phyloP scores from a whole-genome alignment of 2,888 invertebrate genomes.

The Cactoblastis cactorum region DNA sequence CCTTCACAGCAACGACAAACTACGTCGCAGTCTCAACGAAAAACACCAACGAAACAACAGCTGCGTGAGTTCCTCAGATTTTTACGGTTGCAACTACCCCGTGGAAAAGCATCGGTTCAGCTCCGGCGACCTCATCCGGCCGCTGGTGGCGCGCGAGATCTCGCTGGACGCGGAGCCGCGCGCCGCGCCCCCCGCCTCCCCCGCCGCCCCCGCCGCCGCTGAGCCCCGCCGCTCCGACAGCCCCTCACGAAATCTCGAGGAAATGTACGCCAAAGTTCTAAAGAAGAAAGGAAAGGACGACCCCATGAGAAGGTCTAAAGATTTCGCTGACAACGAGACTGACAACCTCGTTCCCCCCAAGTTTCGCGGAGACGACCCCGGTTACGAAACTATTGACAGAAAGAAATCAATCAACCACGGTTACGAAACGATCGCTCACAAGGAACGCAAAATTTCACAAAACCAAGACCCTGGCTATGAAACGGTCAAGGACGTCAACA shows the following conservation, averaged over 20 bases:
- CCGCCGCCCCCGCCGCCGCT: conserved; percentile 55
- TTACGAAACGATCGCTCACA: conserved; percentile 79
- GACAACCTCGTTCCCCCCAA: conserved; percentile 42
- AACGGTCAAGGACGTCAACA: conserved; percentile 72
- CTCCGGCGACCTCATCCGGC: conserved; percentile 69
- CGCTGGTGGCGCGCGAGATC: conserved; percentile 67
- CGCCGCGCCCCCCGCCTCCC: conserved; percentile 58
- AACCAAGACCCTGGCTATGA: conserved; percentile 83
- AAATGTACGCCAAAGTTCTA: conserved; percentile 93
- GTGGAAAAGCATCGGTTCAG: conserved; percentile 74
- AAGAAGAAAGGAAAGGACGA: conserved; percentile 81
- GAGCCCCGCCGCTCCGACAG: conserved; percentile 75
- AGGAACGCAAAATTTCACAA: conserved; percentile 59
- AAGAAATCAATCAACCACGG: conserved; percentile 75
- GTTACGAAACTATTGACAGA: conserved; percentile 72
- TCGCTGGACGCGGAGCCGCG: conserved; percentile 62
- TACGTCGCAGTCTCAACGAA: conserved; percentile 71
- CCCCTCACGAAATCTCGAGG: conserved; percentile 86
- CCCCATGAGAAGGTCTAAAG: conserved; percentile 46
- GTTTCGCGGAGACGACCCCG: conserved; percentile 69
- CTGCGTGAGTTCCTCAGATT: conserved; percentile 75
- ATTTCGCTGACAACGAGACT: conserved; percentile 36
- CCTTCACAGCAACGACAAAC: conserved; percentile 68
- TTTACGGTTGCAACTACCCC: conserved; percentile 76
- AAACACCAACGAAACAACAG: conserved; percentile 76